Conservation (phyloP, 2,888 invertebrate genomes). For the Eristalis pertinax region DNA sequence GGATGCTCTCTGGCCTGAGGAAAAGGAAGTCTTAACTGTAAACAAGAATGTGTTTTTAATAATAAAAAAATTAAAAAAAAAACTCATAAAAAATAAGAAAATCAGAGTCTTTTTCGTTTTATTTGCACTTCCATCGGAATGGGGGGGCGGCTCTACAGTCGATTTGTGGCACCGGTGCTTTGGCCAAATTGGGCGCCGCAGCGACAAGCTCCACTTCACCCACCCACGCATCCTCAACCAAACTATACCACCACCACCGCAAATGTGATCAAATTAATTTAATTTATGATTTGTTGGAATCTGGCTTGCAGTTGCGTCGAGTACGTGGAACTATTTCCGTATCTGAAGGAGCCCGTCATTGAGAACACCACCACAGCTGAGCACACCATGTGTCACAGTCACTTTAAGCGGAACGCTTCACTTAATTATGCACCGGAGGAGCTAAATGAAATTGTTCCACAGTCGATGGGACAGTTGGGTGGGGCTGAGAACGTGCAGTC, state of each 20-base stretch:
- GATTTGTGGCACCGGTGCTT: neutral
- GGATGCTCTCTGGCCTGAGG: constrained; percentile 84
- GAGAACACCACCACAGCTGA: constrained; percentile 79
- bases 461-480: constrained; percentile 20
- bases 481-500: neutral
- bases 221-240: neutral
- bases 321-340: constrained; percentile 81
- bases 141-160: neutral
- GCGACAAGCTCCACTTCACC: constrained; percentile 38
- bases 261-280: constrained; percentile 52
- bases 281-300: constrained; percentile 52
- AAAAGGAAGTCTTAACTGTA: constrained; percentile 79
- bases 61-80: neutral
- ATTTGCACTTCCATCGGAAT: neutral
- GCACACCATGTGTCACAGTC: constrained; percentile 77
- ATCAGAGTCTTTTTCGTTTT: neutral
- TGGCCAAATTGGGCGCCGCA: neutral
- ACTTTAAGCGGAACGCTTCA: constrained; percentile 69
- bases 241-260: neutral
- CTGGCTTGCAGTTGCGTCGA: constrained; percentile 79
- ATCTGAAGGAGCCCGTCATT: constrained; percentile 80
- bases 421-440: constrained; percentile 70
- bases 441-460: constrained; percentile 62
- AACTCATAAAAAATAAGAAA: constrained; percentile 14
- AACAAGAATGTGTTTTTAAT: neutral